Percentiles rank a stretch among this genome's conserved stretches.
Evolutionary conservation across 2,888 invertebrate genomes (phyloP).

Genomic region (Dimorphilus gyrociliatus): DNA sequence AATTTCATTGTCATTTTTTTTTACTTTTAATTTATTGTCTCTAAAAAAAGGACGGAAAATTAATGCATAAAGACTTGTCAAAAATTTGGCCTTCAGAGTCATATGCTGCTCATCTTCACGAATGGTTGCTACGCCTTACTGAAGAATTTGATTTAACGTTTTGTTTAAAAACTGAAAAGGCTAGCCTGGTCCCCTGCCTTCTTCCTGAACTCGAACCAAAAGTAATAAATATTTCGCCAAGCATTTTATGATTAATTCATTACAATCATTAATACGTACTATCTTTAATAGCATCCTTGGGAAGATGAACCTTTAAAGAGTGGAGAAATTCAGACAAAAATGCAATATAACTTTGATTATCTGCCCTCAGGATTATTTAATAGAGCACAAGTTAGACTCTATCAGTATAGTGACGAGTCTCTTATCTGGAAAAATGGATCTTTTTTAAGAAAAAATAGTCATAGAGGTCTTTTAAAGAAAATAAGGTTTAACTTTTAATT

Average conservation of each 20-base stretch:
- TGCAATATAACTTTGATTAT: slow-evolving; percentile 32
- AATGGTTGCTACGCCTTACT: slow-evolving; percentile 30
- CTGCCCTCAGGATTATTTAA: slow-evolving; percentile 36
- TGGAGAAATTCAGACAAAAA: slow-evolving; percentile 18
- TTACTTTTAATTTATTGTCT: not conserved
- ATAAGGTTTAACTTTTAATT: slow-evolving; percentile 13
- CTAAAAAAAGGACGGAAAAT: slow-evolving; percentile 20
- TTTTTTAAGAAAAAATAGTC: slow-evolving; percentile 30
- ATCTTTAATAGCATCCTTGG: not conserved
- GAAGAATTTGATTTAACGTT: slow-evolving; percentile 36
- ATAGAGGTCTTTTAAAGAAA: slow-evolving; percentile 28
- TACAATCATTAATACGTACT: not conserved
- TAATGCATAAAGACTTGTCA: slow-evolving; percentile 20
- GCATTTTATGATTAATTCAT: not conserved
- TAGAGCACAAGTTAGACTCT: slow-evolving; percentile 34
- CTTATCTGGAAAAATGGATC: slow-evolving; percentile 35
- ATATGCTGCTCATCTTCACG: slow-evolving; percentile 23
- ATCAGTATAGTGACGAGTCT: slow-evolving; percentile 28
- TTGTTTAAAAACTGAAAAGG: slow-evolving; percentile 18
- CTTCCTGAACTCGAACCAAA: slow-evolving; percentile 22
- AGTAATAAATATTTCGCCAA: slow-evolving; percentile 8
- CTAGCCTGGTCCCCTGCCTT: slow-evolving; percentile 30
- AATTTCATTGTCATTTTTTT: slow-evolving; percentile 1
- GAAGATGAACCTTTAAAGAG: not conserved
- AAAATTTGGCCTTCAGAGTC: slow-evolving; percentile 21